A percentile compares a stretch with the other conserved stretches of the same genome.
Evolutionary conservation across 1,140 invertebrate species (phyloP).

Genomic region (Daktulosphaira vitifoliae): DNA sequence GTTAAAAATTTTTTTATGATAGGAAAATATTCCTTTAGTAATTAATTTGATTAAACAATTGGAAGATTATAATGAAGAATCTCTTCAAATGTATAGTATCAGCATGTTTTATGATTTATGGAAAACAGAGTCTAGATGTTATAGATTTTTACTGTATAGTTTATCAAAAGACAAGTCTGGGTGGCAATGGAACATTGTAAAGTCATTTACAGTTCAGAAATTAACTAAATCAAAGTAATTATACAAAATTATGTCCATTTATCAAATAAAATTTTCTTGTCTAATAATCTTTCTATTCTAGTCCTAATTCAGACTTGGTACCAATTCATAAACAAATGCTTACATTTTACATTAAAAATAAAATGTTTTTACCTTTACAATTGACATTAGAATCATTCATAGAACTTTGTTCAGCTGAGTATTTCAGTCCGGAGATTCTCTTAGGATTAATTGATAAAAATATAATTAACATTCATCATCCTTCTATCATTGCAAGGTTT

Average conservation of each 20-base stretch:
- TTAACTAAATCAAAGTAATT: conserved; percentile 13
- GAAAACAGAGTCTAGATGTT: conserved; percentile 20
- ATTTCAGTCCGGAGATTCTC: conserved; percentile 5
- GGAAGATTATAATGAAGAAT: conserved; percentile 15
- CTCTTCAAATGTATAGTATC: conserved; percentile 7
- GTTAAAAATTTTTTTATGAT: neutral
- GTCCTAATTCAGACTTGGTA: conserved; percentile 24
- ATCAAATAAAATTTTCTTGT: too few species aligned
- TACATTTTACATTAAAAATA: conserved; percentile 9
- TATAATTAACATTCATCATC: conserved; percentile 8
- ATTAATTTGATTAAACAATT: conserved; percentile 19
- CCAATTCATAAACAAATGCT: conserved; percentile 12
- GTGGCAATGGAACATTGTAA: conserved; percentile 28
- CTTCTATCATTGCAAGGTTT: conserved; percentile 16
- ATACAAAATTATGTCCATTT: too few species aligned
- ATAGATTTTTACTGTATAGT: conserved; percentile 27
- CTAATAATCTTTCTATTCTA: neutral
- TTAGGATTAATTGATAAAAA: conserved; percentile 4
- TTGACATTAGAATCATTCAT: conserved; percentile 21
- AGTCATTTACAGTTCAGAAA: conserved; percentile 9
- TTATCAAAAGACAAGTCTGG: conserved; percentile 22
- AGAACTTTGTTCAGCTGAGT: conserved; percentile 5
- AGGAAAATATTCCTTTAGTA: conserved; percentile 21
- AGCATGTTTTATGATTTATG: conserved; percentile 23
- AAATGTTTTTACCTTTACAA: conserved; percentile 15